A percentile compares a stretch with the other conserved stretches of the same genome.
phyloP scores from a whole-genome alignment of 2,113 vertebrate species.

The Pomatostomus ruficeps region DNA sequence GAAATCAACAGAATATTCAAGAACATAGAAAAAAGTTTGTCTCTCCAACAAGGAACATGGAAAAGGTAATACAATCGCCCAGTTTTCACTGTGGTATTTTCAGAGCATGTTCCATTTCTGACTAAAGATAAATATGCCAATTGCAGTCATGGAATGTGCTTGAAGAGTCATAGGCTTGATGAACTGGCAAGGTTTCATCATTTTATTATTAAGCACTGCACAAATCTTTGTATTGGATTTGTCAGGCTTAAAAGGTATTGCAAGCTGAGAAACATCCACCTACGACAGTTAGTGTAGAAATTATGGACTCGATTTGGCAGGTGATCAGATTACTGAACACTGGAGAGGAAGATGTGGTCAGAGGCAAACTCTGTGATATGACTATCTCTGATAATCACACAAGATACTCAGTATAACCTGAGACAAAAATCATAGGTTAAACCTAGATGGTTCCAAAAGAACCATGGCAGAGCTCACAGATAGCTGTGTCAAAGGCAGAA shows the following conservation, averaged over 20 bases:
- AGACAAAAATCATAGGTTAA: background rate
- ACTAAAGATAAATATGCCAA: background rate
- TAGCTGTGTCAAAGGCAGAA: background rate
- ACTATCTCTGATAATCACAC: background rate
- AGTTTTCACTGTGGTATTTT: background rate
- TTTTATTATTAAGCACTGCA: background rate
- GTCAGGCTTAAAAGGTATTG: background rate
- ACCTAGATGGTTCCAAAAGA: background rate
- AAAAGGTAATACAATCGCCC: background rate
- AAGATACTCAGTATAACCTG: background rate
- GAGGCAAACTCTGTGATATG: background rate
- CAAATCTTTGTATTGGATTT: background rate
- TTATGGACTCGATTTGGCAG: background rate
- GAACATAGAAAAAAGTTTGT: background rate
- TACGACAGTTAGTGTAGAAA: background rate
- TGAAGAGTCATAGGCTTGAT: background rate
- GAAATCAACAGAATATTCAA: background rate
- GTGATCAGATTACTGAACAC: background rate
- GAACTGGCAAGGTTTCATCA: background rate
- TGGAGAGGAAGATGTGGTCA: accelerated
- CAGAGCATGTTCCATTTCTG: background rate
- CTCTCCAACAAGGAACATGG: background rate
- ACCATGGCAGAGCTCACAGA: background rate
- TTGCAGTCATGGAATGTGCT: accelerated
- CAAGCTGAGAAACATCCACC: background rate